phyloP scores from a whole-genome alignment of 1,140 invertebrate genomes.

The Trichoplusia ni region DNA sequence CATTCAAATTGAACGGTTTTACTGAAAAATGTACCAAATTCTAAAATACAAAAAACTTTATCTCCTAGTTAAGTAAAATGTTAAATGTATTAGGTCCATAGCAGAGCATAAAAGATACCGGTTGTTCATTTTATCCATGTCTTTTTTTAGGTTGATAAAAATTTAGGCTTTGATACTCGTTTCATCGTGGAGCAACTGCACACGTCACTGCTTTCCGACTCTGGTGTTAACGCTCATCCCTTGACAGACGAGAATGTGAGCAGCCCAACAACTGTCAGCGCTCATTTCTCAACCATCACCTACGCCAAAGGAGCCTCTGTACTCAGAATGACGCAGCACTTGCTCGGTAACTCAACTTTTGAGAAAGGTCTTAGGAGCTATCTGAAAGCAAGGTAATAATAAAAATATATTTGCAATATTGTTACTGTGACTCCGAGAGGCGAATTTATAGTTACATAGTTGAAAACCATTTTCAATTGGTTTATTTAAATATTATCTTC shows the following conservation, averaged over 20 bases:
- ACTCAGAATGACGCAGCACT: slow-evolving; percentile 88
- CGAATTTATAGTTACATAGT: too few species aligned
- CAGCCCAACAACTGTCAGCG: slow-evolving; percentile 75
- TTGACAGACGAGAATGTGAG: slow-evolving; percentile 78
- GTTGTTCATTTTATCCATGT: neutral
- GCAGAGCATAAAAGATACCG: neutral
- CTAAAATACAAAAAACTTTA: too few species aligned
- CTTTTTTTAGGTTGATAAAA: slow-evolving; percentile 65
- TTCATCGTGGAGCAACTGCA: slow-evolving; percentile 86
- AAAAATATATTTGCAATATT: too few species aligned
- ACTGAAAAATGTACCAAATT: too few species aligned
- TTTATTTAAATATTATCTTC: too few species aligned
- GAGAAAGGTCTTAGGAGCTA: slow-evolving; percentile 83
- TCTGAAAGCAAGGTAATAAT: slow-evolving; percentile 80
- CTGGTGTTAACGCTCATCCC: slow-evolving; percentile 84
- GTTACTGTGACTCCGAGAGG: too few species aligned
- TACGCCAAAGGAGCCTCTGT: slow-evolving; percentile 87
- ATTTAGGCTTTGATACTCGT: slow-evolving; percentile 75
- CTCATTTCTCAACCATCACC: slow-evolving; percentile 83
- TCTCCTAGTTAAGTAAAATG: too few species aligned
- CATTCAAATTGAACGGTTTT: too few species aligned
- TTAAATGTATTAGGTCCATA: too few species aligned
- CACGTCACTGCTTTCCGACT: slow-evolving; percentile 84
- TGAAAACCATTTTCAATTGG: too few species aligned
- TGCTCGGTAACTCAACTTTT: slow-evolving; percentile 85